phyloP scores from a whole-genome alignment of 2,113 vertebrate species.

The Cinclus cinclus region DNA sequence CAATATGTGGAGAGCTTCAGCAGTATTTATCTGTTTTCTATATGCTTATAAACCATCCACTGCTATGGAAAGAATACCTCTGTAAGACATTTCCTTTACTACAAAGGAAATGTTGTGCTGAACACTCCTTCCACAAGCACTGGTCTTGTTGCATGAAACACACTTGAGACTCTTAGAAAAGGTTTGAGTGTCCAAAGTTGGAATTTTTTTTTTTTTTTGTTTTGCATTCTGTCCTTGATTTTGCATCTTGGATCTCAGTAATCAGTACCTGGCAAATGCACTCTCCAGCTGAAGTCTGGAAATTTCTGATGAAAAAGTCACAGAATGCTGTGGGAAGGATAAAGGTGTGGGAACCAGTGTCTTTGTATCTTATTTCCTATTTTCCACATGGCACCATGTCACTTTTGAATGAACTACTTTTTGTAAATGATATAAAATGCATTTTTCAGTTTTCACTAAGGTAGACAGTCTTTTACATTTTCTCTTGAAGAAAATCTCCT shows the following conservation, averaged over 20 bases:
- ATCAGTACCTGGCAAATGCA: not conserved
- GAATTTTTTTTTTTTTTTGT: not conserved
- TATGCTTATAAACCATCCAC: not conserved
- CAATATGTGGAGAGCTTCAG: not conserved
- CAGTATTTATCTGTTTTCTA: not conserved
- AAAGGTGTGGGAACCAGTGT: not conserved
- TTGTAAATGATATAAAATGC: not conserved
- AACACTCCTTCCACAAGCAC: not conserved
- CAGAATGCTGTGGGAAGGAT: not conserved
- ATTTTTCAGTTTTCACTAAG: not conserved
- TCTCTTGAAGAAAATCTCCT: not conserved
- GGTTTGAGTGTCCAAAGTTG: not conserved
- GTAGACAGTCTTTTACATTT: not conserved
- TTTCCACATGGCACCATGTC: not conserved
- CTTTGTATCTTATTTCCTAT: not conserved
- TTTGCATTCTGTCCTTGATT: not conserved
- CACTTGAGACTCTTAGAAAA: not conserved
- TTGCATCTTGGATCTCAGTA: not conserved
- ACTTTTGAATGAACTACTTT: not conserved
- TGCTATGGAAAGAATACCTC: not conserved
- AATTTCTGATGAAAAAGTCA: not conserved
- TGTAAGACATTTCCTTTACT: not conserved
- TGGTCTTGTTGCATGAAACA: not conserved
- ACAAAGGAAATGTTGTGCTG: not conserved
- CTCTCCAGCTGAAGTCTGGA: not conserved